A percentile compares a stretch with the other conserved stretches of the same genome.
Evolutionary conservation across 30 jellyfish, hydroid and myxozoan species (phyloP).

Genomic region (Hydractinia symbiolongicarpus): DNA sequence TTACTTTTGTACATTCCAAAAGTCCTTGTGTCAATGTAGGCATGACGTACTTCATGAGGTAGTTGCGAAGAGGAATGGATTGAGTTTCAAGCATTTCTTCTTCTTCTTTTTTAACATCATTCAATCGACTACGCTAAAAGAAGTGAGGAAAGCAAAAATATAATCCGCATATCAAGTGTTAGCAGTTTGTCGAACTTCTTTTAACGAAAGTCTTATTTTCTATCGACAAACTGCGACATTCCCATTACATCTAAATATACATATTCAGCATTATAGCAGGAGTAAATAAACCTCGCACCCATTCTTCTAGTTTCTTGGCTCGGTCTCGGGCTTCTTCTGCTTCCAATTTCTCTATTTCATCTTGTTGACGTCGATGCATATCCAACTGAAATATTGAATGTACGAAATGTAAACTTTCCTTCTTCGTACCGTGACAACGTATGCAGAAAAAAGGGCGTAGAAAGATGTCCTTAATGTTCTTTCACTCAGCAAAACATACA

Average conservation of each 20-base stretch:
- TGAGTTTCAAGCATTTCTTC: slow-evolving; percentile 82
- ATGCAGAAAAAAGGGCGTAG: too few relatives aligned
- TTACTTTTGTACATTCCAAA: slow-evolving; percentile 77
- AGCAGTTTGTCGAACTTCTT: not conserved
- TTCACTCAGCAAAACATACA: too few relatives aligned
- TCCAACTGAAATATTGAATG: slow-evolving; percentile 38
- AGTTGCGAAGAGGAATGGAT: slow-evolving; percentile 90
- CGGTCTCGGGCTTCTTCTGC: slow-evolving; percentile 87
- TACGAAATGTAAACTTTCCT: not conserved
- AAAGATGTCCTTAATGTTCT: too few relatives aligned
- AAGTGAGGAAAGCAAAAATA: not conserved
- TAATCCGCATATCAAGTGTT: not conserved
- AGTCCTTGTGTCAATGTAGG: slow-evolving; percentile 92
- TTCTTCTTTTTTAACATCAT: slow-evolving; percentile 78
- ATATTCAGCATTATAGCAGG: too few relatives aligned
- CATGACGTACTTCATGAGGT: slow-evolving; percentile 95
- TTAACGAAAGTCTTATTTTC: not conserved
- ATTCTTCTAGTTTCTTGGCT: slow-evolving; percentile 79
- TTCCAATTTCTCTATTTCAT: slow-evolving; percentile 73
- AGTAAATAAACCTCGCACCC: slow-evolving; percentile 44
- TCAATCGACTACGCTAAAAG: slow-evolving; percentile 62
- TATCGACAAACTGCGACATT: not conserved
- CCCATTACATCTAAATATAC: not conserved
- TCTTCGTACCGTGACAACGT: too few relatives aligned
- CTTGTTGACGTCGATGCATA: slow-evolving; percentile 39